Evolutionary conservation across 2,113 vertebrate genomes (phyloP).

Genomic region (Neogale vison): DNA sequence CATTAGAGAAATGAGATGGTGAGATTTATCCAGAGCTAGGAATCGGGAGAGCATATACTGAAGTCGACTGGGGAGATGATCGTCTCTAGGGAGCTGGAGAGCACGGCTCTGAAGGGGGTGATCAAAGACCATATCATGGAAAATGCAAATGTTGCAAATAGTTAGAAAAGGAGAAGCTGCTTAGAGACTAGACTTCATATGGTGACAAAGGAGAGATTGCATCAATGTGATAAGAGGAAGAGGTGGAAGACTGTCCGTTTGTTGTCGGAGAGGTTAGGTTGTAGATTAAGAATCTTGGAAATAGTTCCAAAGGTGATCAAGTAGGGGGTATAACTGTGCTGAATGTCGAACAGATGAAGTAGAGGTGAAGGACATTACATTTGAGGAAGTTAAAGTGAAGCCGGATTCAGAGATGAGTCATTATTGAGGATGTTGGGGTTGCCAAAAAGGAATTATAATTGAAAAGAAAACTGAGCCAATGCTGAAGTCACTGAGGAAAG

Average conservation of each 20-base stretch:
- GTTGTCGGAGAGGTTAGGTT: background rate
- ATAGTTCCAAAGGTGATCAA: background rate
- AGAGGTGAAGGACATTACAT: conserved; percentile 53
- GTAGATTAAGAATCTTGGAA: conserved; percentile 1
- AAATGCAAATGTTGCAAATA: background rate
- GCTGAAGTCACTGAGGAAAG: conserved; percentile 62
- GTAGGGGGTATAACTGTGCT: background rate
- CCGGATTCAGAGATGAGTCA: conserved; percentile 68
- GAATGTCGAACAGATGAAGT: background rate
- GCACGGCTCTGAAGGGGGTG: background rate
- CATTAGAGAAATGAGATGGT: background rate
- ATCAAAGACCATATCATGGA: background rate
- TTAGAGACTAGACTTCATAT: background rate
- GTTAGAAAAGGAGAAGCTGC: background rate
- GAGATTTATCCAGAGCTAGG: background rate
- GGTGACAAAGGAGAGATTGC: background rate
- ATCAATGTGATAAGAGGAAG: background rate
- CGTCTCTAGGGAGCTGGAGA: background rate
- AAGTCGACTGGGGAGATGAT: accelerated
- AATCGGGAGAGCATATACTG: background rate
- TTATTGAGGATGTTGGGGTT: conserved; percentile 47
- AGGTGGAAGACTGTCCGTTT: background rate
- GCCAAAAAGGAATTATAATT: conserved; percentile 60
- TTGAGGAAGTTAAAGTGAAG: conserved; percentile 66
- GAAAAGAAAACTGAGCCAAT: conserved; percentile 59